phyloP scores from a whole-genome alignment of 2,888 invertebrate genomes.

The Drosophila melanocephala region DNA sequence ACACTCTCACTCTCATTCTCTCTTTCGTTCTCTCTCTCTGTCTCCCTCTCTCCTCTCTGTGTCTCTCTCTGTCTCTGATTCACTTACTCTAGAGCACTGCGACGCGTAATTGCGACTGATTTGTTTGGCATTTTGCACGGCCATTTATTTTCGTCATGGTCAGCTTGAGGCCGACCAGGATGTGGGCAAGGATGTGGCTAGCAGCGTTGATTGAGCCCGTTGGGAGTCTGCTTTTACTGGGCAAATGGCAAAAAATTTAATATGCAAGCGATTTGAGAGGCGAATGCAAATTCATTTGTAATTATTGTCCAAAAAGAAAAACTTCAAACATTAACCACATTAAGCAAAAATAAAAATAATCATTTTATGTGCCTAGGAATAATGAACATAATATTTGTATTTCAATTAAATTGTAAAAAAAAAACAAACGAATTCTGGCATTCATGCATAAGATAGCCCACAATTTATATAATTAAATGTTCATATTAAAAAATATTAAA shows the following conservation, averaged over 20 bases:
- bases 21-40: not conserved
- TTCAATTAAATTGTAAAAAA: not conserved
- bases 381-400: not conserved
- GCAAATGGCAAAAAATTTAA: slow-evolving; percentile 8
- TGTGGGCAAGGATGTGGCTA: slow-evolving; percentile 22
- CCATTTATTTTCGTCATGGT: slow-evolving; percentile 73
- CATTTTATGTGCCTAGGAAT: not conserved
- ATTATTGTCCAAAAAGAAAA: not conserved
- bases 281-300: slow-evolving; percentile 6
- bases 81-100: slow-evolving; percentile 19
- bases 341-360: not conserved
- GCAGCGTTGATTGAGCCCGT: slow-evolving; percentile 47
- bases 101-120: slow-evolving; percentile 75
- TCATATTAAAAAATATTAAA: not conserved
- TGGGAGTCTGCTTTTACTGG: slow-evolving; percentile 27
- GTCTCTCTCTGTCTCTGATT: not conserved
- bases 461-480: not conserved
- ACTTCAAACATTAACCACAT: not conserved
- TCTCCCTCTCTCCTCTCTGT: not conserved
- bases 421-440: not conserved
- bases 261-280: slow-evolving; percentile 1
- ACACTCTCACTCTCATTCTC: not conserved
- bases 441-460: not conserved
- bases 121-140: slow-evolving; percentile 72
- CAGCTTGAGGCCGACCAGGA: slow-evolving; percentile 56